Evolutionary conservation across 2,888 invertebrate species (phyloP), one percentile per base, ranked within the genome.

Genomic region (Acrobasis suavella): DNA sequence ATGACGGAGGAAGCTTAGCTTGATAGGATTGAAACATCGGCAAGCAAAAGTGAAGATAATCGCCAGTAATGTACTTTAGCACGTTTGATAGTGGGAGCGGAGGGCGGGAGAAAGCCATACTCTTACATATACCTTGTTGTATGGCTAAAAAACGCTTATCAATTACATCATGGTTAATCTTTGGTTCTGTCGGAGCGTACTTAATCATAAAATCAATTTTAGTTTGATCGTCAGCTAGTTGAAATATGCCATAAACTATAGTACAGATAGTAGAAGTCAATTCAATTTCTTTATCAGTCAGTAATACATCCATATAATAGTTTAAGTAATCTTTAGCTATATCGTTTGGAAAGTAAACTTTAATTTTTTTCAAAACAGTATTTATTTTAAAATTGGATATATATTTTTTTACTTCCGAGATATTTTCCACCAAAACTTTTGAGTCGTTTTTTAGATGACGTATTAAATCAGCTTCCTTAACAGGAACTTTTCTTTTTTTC

Each of bases 291-390:
- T 62, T 50, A n/a, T 49, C 39, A 5, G 37, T 15, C 22, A 22
- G 3, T 8, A 69, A 62, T 9, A 62, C 67, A 49, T 65, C 22
- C 9, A 70, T 63, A 49, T 78, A 82, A 52, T 77, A 77, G 9
- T 70, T 64, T 6, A 82, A 58, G 65, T 72, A 81, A 22, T 76
- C 66, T 62, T 75, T 72, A 0, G 79, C 73, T 38, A 85, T 60
- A 65, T 86, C 85, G 60, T 78, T 65, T 9, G 73, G 62, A 68
- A 85, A 88, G 66, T 85, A 88, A 58, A 80, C 71, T 72, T 71
- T 81, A 6, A 88, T 59, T 69, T 83, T 85, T 55, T 70, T 78
- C 14, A 84, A 64, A 1, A 87, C 67, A 3, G 50, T 64, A 46
- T 72, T 78, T 0, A 83, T 62, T 49, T 68, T 68, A 42, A 72